Evolutionary conservation across 1,140 invertebrate genomes (phyloP).

Genomic region (Drosophila virilis): DNA sequence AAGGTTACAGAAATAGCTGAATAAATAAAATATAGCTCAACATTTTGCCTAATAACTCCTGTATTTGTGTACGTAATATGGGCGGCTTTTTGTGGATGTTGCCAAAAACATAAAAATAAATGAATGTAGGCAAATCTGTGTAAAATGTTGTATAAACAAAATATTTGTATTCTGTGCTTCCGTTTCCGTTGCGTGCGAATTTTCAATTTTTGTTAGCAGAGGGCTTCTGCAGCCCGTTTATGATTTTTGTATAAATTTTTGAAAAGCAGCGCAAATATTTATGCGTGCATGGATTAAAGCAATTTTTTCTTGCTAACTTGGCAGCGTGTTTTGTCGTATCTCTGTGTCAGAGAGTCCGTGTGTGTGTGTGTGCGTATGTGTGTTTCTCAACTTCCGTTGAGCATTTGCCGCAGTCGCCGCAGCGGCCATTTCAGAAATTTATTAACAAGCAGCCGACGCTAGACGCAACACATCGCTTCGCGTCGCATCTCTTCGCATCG

Average conservation of each 20-base stretch:
- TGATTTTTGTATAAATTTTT: constrained; percentile 52
- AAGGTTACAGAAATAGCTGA: neutral
- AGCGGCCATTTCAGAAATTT: constrained; percentile 72
- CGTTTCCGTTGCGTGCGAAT: constrained; percentile 62
- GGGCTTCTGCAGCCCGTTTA: neutral
- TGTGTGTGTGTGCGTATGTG: constrained; percentile 26
- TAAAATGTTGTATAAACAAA: constrained; percentile 44
- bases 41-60: neutral
- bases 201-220: constrained; percentile 45
- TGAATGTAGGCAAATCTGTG: constrained; percentile 19
- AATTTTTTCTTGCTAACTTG: constrained; percentile 2
- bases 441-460: constrained; percentile 59
- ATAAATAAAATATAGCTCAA: constrained; percentile 2
- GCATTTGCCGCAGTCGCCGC: constrained; percentile 66
- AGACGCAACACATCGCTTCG: constrained; percentile 21
- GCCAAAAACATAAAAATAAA: neutral
- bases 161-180: constrained; percentile 68
- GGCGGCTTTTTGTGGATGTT: neutral
- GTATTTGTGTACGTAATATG: neutral
- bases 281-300: constrained; percentile 59
- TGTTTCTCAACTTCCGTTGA: constrained; percentile 63
- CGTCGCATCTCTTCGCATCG: constrained; percentile 14
- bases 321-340: constrained; percentile 11
- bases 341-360: neutral
- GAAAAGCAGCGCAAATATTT: constrained; percentile 69